Base-by-base conservation (phyloP, 2,113 vertebrate genomes). In the Leucoraja erinaceus region DNA sequence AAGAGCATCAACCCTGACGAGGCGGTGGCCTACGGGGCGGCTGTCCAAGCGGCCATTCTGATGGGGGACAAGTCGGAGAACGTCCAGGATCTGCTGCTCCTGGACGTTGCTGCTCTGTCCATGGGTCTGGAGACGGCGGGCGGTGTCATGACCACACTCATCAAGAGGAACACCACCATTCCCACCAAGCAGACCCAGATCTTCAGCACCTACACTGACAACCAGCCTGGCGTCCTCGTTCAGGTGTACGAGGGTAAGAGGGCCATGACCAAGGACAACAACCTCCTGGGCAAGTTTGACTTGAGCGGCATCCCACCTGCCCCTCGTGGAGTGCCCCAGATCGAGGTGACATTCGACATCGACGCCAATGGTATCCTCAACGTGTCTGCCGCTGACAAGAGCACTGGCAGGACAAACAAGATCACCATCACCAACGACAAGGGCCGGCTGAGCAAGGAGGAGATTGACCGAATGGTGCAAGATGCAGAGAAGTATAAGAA, bases 141-240 rank as follows among this genome's bases (percentile, higher is more conserved):
- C 16, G 97, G 97, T 0, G 97, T 97, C 94, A 97, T 97, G 97
- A 97, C 97, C 0, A 95, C 96, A 0, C 96, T 97, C 94, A 97
- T 97, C 94, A 97, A 97, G 93, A 95, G 97, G 22, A 97, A 97
- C 95, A 97, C 97, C 81, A 97, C 97, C 59, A 97, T 97, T 94
- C 97, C 97, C 88, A 97, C 96, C 94, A 97, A 97, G 95, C 97
- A 97, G 95, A 97, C 96, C n/a, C 97, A 97, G 96, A 97, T 96
- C 95, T 97, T 97, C 94, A 97, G 96, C 91, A 97, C 97, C 88
- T 97, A 97, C 94, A 97, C 97, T 0, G 97, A 97, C 95, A 97
- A 97, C 94, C 97, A 97, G 95, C 96, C 94, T 94, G 97, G 97
- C 0, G 97, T 97, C 93, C 94, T 97, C 76, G 96, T 97, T 93